Evolutionary conservation across 2,888 invertebrate species (phyloP).

Genomic region (Caenorhabditis sp.): DNA sequence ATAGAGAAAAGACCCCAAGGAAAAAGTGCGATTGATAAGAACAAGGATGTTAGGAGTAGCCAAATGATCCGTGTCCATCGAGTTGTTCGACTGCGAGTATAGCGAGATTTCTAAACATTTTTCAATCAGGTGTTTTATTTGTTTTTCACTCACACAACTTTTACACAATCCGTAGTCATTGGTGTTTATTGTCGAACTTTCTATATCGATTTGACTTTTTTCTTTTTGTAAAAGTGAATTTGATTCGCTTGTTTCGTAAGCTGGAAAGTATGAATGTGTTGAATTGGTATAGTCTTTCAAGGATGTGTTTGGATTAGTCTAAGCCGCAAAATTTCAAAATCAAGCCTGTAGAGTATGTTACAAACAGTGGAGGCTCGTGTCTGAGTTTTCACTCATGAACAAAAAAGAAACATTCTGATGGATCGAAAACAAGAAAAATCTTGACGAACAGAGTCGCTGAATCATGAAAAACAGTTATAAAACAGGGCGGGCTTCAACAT

Average conservation of each 20-base stretch:
- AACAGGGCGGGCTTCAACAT: no score
- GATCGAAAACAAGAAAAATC: no score
- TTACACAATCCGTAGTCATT: conserved; percentile 18
- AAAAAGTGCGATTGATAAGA: conserved; percentile 22
- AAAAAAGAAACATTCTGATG: no score
- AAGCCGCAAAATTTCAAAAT: no score
- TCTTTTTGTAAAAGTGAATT: conserved; percentile 19
- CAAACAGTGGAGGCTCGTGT: no score
- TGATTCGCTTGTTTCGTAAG: conserved; percentile 1
- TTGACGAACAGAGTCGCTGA: no score
- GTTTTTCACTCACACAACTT: conserved; percentile 26
- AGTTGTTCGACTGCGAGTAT: conserved; percentile 35
- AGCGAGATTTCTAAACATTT: conserved; percentile 28
- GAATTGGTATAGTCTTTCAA: not conserved
- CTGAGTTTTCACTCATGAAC: no score
- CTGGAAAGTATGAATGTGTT: not conserved
- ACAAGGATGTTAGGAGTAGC: conserved; percentile 16
- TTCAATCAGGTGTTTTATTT: not conserved
- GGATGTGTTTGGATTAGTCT: no score
- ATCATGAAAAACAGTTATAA: no score
- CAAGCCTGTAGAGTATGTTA: no score
- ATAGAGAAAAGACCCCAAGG: conserved; percentile 32
- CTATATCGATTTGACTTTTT: conserved; percentile 7
- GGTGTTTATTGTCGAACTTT: not conserved
- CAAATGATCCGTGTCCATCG: conserved; percentile 24